Conservation (phyloP, 1,140 invertebrate species). For the Cotesia glomerata region DNA sequence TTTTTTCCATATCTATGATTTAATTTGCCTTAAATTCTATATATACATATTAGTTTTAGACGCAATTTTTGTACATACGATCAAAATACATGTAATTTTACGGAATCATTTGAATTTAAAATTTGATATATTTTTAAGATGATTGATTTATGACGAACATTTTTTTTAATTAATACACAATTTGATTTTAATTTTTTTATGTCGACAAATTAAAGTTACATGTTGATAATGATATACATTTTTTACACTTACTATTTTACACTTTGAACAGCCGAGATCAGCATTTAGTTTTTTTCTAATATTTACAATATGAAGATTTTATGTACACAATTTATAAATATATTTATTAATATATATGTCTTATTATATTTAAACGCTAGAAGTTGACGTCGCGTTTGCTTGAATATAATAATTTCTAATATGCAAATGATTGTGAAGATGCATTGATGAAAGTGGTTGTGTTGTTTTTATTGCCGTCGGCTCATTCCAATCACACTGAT, state of each 20-base stretch:
- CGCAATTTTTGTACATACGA: neutral
- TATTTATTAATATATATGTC: conserved; percentile 29
- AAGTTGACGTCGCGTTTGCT: conserved; percentile 48
- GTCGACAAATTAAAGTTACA: neutral
- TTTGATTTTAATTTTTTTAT: conserved; percentile 4
- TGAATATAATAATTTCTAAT: conserved; percentile 57
- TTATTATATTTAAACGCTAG: conserved; percentile 48
- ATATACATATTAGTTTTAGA: neutral
- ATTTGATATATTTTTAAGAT: conserved; percentile 1
- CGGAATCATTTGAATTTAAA: neutral
- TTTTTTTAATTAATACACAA: conserved; percentile 16
- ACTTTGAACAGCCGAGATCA: conserved; percentile 54
- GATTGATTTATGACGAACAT: neutral
- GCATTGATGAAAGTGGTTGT: conserved; percentile 45
- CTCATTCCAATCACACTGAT: conserved; percentile 48
- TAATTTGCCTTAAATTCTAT: neutral
- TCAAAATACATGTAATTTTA: neutral
- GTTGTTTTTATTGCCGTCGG: conserved; percentile 38
- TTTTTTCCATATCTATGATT: conserved; percentile 9
- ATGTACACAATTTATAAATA: conserved; percentile 24
- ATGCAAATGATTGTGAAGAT: conserved; percentile 58
- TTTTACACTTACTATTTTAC: conserved; percentile 51
- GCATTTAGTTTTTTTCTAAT: conserved; percentile 17
- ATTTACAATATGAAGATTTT: conserved; percentile 40
- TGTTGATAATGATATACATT: conserved; percentile 16